phyloP scores from a whole-genome alignment of 2,113 vertebrate species.

The Neopipo cinnamomea region DNA sequence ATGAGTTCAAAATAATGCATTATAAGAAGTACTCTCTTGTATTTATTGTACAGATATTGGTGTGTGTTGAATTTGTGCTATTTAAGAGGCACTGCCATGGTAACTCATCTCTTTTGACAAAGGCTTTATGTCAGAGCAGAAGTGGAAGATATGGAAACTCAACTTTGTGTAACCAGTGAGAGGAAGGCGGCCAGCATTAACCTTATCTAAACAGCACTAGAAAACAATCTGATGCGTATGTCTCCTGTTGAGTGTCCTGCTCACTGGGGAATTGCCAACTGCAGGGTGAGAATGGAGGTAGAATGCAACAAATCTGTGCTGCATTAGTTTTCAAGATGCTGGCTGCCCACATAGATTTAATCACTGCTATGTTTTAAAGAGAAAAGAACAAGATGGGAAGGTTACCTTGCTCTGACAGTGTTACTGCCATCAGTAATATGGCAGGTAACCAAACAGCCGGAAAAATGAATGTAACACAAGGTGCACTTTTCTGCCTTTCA shows the following conservation, averaged over 20 bases:
- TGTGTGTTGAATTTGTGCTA: conserved; percentile 70
- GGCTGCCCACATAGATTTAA: neutral
- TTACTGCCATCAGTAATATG: neutral
- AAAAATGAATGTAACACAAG: neutral
- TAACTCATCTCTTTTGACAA: conserved; percentile 69
- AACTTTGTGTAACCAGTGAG: conserved; percentile 32
- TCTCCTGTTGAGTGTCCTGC: neutral
- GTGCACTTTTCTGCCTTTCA: neutral
- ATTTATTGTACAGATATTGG: conserved; percentile 74
- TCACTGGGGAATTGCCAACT: fast-evolving
- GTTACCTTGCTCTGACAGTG: neutral
- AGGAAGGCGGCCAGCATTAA: conserved; percentile 1
- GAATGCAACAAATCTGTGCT: neutral
- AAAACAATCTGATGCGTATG: neutral
- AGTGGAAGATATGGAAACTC: conserved; percentile 57
- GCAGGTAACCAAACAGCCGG: neutral
- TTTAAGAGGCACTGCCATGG: conserved; percentile 74
- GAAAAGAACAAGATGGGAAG: neutral
- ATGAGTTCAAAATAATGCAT: conserved; percentile 61
- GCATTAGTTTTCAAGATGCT: neutral
- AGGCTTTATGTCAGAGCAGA: conserved; percentile 69
- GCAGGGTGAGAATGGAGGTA: neutral
- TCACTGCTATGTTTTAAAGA: neutral
- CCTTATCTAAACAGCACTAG: neutral
- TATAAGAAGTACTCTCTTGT: conserved; percentile 67